These are phyloP conservation scores for Hirtodrosophila trivittata DNA, from an alignment of 2,888 invertebrate genomes.

Conservation along the genomic window DNA sequence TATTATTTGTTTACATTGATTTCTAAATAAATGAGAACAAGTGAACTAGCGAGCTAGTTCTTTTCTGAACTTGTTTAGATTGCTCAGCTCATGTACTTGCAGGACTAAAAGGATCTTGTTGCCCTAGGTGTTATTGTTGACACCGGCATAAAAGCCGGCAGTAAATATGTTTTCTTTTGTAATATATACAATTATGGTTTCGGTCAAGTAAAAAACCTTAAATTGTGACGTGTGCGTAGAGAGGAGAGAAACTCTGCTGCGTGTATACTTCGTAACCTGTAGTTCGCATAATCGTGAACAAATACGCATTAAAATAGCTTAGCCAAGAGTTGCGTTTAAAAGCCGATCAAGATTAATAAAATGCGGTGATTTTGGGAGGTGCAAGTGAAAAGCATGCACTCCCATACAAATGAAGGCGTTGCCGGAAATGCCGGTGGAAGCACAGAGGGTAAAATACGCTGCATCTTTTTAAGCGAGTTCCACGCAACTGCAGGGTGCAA, in stretches of 20 bases:
- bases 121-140: too few relatives aligned
- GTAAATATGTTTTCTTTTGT: too few relatives aligned
- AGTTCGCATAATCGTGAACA: slow-evolving; percentile 12
- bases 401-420: slow-evolving; percentile 52
- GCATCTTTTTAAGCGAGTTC: slow-evolving; percentile 92
- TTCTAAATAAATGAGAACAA: too few relatives aligned
- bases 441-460: slow-evolving; percentile 90
- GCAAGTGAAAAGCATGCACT: slow-evolving; percentile 49
- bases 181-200: too few relatives aligned
- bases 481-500: slow-evolving; percentile 92
- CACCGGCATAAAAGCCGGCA: too few relatives aligned
- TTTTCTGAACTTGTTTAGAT: too few relatives aligned
- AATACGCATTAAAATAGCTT: slow-evolving; percentile 15
- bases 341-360: slow-evolving; percentile 8
- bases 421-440: slow-evolving; percentile 85
- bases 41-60: too few relatives aligned
- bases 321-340: too few relatives aligned
- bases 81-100: too few relatives aligned
- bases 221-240: background rate
- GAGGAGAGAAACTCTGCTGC: background rate
- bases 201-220: too few relatives aligned
- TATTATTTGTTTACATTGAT: too few relatives aligned
- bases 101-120: too few relatives aligned
- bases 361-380: slow-evolving; percentile 32
- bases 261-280: slow-evolving; percentile 7